Base-by-base conservation (phyloP, 2,888 invertebrate species). In the Drosophila trichaetosa region DNA sequence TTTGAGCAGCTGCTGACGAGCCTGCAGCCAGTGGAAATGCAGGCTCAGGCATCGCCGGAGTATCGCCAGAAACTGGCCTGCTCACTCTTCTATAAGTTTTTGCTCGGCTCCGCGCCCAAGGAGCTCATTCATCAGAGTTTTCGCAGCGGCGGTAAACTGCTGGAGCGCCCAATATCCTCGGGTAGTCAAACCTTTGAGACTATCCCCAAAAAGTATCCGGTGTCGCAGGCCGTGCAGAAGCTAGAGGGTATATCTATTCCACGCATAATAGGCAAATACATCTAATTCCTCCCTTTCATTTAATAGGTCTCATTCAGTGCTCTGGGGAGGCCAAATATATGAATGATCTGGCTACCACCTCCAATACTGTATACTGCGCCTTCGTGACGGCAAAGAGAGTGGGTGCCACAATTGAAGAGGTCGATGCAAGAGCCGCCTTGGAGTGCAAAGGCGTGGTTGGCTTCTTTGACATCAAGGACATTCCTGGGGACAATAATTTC, bases 261-360 rank as follows among this genome's bases (percentile, higher is more conserved):
- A 16, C 1, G 7, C 21, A 29, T 3, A 10, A 2, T 4, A 3
- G 0, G 1, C 11, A 11, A 0, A 4, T 36, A 7, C n/a, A 6
- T 33, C 2, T 0, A 21, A n/a, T 3, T 24, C 7, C 0, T 24
- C 33, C 4, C 13, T 7, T 31, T n/a, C 4, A 27, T 56, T 18
- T 4, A 4, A 8, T 10, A 83, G 83, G 83, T 1, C 76, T 86
- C 2, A 94, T 95, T 52, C 95, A 96, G 80, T 95, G 95, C 79
- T 94, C 95, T 83, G 98, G 98, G 2, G 97, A 97, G 91, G 96
- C 97, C 0, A 94, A 95, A 59, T 98, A 96, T 91, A 94, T 96
- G 27, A 96, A 96, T 90, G 98, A 98, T 91, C 93, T 96, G 27
- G 95, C 95, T 10, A 93, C 94, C 94, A 94, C 0, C 93, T 95